Evolutionary conservation across 2,797 vertebrate genomes (phyloP).

Genomic region (Anabacerthia variegaticeps): DNA sequence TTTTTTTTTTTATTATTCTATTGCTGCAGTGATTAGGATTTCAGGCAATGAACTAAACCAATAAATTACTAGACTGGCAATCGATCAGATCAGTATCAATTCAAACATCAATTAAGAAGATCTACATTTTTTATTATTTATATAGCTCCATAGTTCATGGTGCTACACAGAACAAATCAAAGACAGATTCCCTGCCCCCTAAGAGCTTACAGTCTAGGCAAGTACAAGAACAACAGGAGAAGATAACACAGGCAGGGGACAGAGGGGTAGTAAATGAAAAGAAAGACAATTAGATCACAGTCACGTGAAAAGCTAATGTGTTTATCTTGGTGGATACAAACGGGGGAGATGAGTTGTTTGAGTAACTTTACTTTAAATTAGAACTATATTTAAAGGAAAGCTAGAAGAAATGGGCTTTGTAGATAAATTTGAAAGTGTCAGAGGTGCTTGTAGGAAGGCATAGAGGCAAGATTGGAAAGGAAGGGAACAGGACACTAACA

Average conservation of each 20-base stretch:
- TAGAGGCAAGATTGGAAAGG: neutral
- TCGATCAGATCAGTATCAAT: slow-evolving; percentile 57
- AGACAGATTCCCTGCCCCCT: slow-evolving; percentile 52
- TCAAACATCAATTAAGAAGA: slow-evolving; percentile 56
- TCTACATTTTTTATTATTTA: slow-evolving; percentile 66
- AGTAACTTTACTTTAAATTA: neutral
- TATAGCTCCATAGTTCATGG: slow-evolving; percentile 67
- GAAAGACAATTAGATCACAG: slow-evolving; percentile 38
- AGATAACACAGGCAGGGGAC: slow-evolving; percentile 48
- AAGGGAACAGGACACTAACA: neutral
- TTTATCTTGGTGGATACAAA: slow-evolving; percentile 12
- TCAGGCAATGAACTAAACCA: neutral
- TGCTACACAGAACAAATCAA: slow-evolving; percentile 61
- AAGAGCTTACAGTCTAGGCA: slow-evolving; percentile 58
- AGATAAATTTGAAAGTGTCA: neutral
- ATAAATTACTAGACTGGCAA: slow-evolving; percentile 2
- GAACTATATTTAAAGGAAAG: neutral
- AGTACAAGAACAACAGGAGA: slow-evolving; percentile 54
- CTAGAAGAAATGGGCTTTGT: neutral
- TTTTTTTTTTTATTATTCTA: neutral
- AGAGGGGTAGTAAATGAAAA: slow-evolving; percentile 9
- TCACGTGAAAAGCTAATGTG: slow-evolving; percentile 32
- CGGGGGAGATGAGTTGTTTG: neutral
- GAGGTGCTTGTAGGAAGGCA: neutral
- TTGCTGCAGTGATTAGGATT: neutral